Evolutionary conservation across 2,797 vertebrate genomes (phyloP).

Genomic region (Macropodus opercularis): DNA sequence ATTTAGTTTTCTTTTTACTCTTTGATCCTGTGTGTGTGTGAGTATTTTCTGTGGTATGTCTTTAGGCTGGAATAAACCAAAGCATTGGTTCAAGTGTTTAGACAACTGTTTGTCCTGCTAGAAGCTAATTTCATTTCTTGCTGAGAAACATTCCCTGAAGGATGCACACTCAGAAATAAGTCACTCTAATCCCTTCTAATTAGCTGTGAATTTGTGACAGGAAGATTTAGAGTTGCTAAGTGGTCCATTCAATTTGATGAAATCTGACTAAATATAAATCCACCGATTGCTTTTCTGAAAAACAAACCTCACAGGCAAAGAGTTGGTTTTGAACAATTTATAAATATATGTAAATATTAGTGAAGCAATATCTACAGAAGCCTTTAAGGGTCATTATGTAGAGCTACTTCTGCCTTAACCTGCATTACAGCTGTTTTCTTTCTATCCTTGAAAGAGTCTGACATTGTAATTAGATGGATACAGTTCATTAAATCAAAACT

Average conservation of each 20-base stretch:
- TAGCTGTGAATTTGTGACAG: constrained; percentile 23
- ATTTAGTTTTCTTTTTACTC: constrained; percentile 1
- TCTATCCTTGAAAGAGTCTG: too few relatives aligned
- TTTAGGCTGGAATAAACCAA: constrained; percentile 33
- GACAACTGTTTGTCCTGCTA: constrained; percentile 8
- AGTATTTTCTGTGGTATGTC: constrained; percentile 12
- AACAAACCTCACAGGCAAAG: constrained; percentile 3
- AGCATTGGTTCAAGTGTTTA: constrained; percentile 51
- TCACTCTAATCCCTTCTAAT: constrained; percentile 45
- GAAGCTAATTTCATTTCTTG: constrained; percentile 25
- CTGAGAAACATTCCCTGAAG: constrained; percentile 34
- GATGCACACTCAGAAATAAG: constrained; percentile 13
- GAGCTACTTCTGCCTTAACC: too few relatives aligned
- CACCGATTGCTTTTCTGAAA: constrained; percentile 16
- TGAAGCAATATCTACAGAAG: too few relatives aligned
- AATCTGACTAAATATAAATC: constrained; percentile 16
- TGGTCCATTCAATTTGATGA: constrained; percentile 23
- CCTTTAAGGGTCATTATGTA: too few relatives aligned
- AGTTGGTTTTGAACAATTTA: background rate
- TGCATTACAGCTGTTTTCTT: too few relatives aligned
- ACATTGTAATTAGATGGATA: too few relatives aligned
- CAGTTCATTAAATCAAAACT: too few relatives aligned
- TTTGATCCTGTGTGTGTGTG: constrained; percentile 8
- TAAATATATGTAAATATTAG: too few relatives aligned
- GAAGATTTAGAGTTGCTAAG: constrained; percentile 27